phyloP scores from a whole-genome alignment of 2,797 vertebrate species.

The Arctocebus calabarensis region DNA sequence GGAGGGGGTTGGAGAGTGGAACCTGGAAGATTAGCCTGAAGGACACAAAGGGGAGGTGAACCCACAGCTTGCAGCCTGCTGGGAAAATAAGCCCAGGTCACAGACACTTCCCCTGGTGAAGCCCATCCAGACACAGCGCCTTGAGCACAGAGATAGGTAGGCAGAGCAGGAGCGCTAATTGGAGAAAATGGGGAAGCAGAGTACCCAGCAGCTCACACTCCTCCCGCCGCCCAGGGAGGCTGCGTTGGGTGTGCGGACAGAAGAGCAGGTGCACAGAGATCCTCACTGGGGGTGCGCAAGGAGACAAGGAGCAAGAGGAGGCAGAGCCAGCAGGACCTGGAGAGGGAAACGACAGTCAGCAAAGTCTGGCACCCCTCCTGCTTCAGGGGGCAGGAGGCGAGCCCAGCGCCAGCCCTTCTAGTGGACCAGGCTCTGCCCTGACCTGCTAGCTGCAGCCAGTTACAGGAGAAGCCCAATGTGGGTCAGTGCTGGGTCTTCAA shows the following conservation, averaged over 20 bases:
- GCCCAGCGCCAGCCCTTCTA: neutral
- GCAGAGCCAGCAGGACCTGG: neutral
- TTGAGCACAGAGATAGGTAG: fast-evolving
- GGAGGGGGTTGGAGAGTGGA: neutral
- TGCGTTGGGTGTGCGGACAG: neutral
- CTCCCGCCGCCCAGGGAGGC: neutral
- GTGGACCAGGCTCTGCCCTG: too few species aligned
- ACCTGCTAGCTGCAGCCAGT: neutral
- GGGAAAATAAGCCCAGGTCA: neutral
- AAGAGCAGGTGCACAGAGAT: fast-evolving
- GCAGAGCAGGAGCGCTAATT: fast-evolving
- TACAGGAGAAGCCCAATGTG: neutral
- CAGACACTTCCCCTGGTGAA: neutral
- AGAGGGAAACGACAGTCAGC: too few species aligned
- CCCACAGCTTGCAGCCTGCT: neutral
- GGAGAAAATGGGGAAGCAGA: neutral
- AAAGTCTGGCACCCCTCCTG: fast-evolving
- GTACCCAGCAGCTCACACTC: neutral
- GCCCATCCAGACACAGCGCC: neutral
- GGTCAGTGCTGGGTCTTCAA: neutral
- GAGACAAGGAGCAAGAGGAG: too few species aligned
- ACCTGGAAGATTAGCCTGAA: neutral
- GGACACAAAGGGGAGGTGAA: neutral
- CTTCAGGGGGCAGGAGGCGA: neutral
- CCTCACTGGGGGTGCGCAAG: neutral